Evolutionary conservation across 2,888 invertebrate genomes (phyloP), one percentile per base, ranked within the genome.

Genomic region (Tinea trinotella): DNA sequence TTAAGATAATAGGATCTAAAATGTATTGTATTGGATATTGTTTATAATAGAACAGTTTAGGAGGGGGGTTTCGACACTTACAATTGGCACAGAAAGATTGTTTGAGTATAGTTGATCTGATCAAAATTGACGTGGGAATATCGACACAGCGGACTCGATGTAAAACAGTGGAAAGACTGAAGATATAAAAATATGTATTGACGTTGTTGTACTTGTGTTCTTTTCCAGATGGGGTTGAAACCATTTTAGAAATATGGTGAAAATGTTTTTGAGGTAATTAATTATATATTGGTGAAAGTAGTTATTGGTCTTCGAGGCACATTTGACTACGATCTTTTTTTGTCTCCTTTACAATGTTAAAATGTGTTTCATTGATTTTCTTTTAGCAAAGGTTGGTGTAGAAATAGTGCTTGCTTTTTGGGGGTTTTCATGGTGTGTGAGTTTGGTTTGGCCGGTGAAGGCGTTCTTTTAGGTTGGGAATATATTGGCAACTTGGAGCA

Each of bases 161-260:
- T 83, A 83, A 82, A 84, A 69, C 83, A 81, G 84, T 77, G 75
- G 76, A 74, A 70, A 77, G 72, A 71, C 67, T 70, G 66, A 69
- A 62, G 66, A 61, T 57, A 64, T 62, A 62, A 56, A 62, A 56
- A 55, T 56, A 54, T 50, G 70, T 84, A 83, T 83, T 85, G 77
- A 84, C 79, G 78, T 83, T 84, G 84, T 85, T 85, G 85, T 85
- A 85, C 84, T 85, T 85, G 85, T 84, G 84, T 84, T 84, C 84
- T 85, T 85, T 85, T 84, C 74, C 85, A 85, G 85, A 83, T 85
- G 84, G 85, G 80, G 83, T 77, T 84, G 84, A 82, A 84, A 79
- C 81, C 76, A 79, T 83, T 78, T 82, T 83, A 80, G 77, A 78
- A 81, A 80, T 81, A 69, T 84, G 83, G 84, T 79, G 83, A 84